phyloP scores from a whole-genome alignment of 2,797 vertebrate species.

The Octomys mimax region DNA sequence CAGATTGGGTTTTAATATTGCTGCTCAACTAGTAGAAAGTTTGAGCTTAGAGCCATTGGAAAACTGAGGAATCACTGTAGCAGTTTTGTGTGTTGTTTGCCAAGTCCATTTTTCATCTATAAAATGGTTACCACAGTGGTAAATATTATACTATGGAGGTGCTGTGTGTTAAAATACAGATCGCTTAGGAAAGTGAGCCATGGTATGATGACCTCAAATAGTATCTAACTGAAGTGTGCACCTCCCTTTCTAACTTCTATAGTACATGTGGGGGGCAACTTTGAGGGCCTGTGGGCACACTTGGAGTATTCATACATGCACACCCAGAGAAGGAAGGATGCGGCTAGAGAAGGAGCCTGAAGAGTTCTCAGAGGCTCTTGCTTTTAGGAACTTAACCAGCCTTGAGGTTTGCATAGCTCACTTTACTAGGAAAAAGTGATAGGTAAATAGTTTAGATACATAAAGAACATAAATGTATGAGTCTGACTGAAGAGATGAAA shows the following conservation, averaged over 20 bases:
- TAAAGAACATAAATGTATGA: slow-evolving; percentile 17
- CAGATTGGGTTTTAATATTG: neutral
- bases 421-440: neutral
- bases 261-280: neutral
- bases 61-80: neutral
- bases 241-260: neutral
- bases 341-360: neutral
- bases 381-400: neutral
- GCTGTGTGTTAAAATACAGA: neutral
- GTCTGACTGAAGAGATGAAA: slow-evolving; percentile 8
- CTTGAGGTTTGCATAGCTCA: neutral
- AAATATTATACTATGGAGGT: neutral
- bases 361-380: neutral
- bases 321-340: neutral
- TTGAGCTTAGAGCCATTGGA: neutral
- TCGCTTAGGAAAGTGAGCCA: neutral
- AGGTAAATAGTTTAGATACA: neutral
- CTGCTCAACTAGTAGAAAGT: neutral
- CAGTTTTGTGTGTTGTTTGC: neutral
- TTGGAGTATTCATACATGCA: neutral
- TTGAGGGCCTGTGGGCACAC: neutral
- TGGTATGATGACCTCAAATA: neutral
- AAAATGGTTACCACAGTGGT: neutral
- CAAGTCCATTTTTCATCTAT: neutral
- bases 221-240: neutral